Conservation (phyloP, 2,797 vertebrate species). For the Podarcis lilfordi region DNA sequence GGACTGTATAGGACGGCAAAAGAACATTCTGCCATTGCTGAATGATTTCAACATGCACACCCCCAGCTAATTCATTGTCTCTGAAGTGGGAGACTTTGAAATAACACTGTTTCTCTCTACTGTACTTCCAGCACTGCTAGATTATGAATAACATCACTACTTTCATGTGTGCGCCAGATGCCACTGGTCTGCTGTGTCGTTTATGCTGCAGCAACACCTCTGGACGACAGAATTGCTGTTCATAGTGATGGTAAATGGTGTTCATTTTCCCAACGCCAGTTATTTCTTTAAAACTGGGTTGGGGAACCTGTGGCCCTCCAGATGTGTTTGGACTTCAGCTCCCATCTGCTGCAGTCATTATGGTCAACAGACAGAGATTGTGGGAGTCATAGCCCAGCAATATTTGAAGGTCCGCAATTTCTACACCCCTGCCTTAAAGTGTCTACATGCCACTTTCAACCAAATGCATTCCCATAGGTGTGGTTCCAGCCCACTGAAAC, state of each 20-base stretch:
- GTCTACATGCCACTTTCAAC: rapidly evolving
- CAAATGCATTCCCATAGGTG: rapidly evolving
- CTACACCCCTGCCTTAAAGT: too few relatives aligned
- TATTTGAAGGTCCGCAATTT: too few relatives aligned
- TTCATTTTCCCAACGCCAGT: background rate
- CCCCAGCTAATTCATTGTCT: slow-evolving; percentile 32
- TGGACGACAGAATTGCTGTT: background rate
- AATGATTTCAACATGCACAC: slow-evolving; percentile 14
- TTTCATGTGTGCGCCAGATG: slow-evolving; percentile 28
- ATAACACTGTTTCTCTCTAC: background rate
- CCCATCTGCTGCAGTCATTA: background rate
- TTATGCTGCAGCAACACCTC: rapidly evolving
- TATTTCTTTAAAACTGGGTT: too few relatives aligned
- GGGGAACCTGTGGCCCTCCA: too few relatives aligned
- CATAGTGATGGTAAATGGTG: background rate
- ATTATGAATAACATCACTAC: slow-evolving; percentile 41
- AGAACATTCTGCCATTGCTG: background rate
- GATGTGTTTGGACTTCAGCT: too few relatives aligned
- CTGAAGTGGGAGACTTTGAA: slow-evolving; percentile 25
- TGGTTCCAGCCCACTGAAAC: background rate
- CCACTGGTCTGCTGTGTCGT: rapidly evolving
- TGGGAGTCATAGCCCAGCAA: too few relatives aligned
- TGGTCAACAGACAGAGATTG: background rate
- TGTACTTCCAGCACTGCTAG: background rate
- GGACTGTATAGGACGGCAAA: background rate